A percentile compares a stretch with the other conserved stretches of the same genome.
These are phyloP conservation scores for Cardinalis cardinalis DNA, from an alignment of 2,113 vertebrate species.

Conservation along the genomic window DNA sequence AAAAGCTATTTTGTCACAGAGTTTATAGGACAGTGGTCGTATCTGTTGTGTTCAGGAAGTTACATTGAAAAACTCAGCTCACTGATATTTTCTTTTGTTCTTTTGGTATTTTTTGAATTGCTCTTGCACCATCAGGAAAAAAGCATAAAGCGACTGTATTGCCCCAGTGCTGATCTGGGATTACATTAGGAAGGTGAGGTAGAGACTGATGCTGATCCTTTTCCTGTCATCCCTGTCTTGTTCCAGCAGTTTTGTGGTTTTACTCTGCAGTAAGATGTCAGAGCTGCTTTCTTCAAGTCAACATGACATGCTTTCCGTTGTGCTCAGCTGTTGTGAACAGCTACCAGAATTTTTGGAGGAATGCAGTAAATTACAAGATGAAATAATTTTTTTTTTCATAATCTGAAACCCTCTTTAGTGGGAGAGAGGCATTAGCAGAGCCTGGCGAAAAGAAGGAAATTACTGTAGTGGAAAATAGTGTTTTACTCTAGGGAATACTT, in stretches of 20 bases:
- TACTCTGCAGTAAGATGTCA: neutral
- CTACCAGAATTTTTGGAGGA: neutral
- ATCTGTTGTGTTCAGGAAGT: neutral
- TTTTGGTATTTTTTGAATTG: neutral
- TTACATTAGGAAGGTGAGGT: neutral
- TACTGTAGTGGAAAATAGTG: neutral
- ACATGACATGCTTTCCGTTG: neutral
- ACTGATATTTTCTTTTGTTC: neutral
- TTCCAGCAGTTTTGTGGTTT: neutral
- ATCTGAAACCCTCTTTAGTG: neutral
- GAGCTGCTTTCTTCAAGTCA: neutral
- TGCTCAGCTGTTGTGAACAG: neutral
- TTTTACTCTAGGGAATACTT: neutral
- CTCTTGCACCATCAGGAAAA: neutral
- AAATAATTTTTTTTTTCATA: neutral
- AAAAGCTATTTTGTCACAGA: neutral
- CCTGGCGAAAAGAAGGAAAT: neutral
- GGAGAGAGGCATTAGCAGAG: neutral
- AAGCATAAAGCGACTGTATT: neutral
- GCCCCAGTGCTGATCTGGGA: neutral
- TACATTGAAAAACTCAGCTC: neutral
- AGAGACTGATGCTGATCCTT: neutral
- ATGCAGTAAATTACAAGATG: neutral
- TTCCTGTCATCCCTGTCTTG: neutral
- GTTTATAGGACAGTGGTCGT: neutral